Evolutionary conservation across 2,888 invertebrate genomes (phyloP).

Genomic region (Tupiocoris notatus): DNA sequence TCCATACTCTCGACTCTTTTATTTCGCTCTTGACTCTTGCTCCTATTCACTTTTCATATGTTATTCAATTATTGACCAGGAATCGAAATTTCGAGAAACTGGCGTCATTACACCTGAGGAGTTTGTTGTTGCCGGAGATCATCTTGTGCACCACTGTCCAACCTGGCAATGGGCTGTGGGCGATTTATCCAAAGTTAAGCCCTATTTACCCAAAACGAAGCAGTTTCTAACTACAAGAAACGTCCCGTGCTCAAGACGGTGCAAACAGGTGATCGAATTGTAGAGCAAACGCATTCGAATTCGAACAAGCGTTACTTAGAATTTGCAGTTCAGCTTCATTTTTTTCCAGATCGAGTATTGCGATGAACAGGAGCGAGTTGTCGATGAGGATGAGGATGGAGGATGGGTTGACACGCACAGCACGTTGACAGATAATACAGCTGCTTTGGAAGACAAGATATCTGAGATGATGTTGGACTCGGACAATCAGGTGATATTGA

Average conservation of each 20-base stretch:
- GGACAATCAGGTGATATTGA: conserved; percentile 43
- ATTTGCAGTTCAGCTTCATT: conserved; percentile 45
- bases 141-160: conserved; percentile 97
- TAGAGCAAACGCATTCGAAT: conserved; percentile 52
- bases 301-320: too few relatives aligned
- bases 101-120: conserved; percentile 99
- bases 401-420: conserved; percentile 99
- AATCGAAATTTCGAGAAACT: conserved; percentile 95
- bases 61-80: conserved; percentile 60
- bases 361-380: conserved; percentile 85
- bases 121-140: conserved; percentile 98
- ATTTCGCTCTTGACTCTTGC: too few relatives aligned
- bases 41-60: too few relatives aligned
- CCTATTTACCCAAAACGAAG: conserved; percentile 90
- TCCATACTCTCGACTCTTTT: too few relatives aligned
- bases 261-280: conserved; percentile 79
- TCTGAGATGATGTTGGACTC: conserved; percentile 86
- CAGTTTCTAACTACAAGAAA: conserved; percentile 96
- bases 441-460: conserved; percentile 70
- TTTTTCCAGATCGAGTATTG: conserved; percentile 92
- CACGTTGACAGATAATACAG: conserved; percentile 61
- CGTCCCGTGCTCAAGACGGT: conserved; percentile 94
- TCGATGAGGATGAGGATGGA: conserved; percentile 84
- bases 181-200: conserved; percentile 82
- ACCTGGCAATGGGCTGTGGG: conserved; percentile 99